Base-by-base conservation (phyloP, 2,797 vertebrate genomes). In the Poliocrania exsul region DNA sequence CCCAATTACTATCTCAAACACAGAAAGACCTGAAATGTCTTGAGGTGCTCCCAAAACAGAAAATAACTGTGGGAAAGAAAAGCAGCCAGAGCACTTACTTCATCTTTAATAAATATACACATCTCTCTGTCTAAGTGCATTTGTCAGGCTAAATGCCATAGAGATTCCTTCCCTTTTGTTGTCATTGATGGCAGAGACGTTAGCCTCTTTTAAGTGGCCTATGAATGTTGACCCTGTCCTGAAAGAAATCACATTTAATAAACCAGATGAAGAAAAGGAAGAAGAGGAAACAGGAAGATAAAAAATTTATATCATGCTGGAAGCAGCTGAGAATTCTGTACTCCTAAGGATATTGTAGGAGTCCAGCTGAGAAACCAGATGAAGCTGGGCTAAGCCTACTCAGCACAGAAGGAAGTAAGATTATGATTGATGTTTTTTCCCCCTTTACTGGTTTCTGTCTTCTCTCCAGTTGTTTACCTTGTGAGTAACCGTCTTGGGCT, bases 1-100 rank as follows among this genome's bases (percentile, higher is more conserved):
- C 61, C 91, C 88, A 97, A 91, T 93, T 94, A 92, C 86, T 75
- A 79, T 72, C 72, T 89, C 81, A 95, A 94, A 83, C 83, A 94
- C 13, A 91, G 75, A 91, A 92, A 81, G 67, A 90, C 73, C 44
- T 92, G 78, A 95, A 95, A 74, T 78, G 65, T 82, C 75, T 92
- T 71, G 38, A 35, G 64, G 66, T 79, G 88, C 61, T 87, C 93
- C 53, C 46, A 85, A 84, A 87, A 54, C 46, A 71, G 38, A 92
- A 93, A 91, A 95, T 58, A 72, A 72, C 31, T 58, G 28, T 47
- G 89, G 20, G 35, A 94, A 66, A 88, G 46, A 85, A 92, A 88
- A 92, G 29, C 61, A 87, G 18, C 28, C 50, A 80, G 25, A 37
- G 31, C 61, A 54, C 24, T 71, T 72, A 44, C n/a, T 90, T 93